These are phyloP conservation scores for Zophobas morio DNA, from an alignment of 1,140 invertebrate genomes.

Conservation along the genomic window DNA sequence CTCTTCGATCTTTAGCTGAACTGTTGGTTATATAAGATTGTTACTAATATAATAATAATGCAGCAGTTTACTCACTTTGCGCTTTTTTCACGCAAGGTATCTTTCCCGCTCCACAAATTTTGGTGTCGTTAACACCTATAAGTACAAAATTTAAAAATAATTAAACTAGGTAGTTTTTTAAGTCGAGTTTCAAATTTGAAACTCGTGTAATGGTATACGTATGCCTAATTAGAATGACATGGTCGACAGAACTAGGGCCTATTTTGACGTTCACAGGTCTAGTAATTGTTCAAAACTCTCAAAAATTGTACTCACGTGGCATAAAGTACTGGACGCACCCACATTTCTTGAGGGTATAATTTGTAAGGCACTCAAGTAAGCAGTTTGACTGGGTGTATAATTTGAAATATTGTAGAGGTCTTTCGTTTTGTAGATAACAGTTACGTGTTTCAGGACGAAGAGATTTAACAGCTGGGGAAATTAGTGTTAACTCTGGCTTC, in stretches of 20 bases:
- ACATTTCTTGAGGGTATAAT: constrained; percentile 78
- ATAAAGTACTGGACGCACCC: constrained; percentile 76
- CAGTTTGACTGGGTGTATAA: constrained; percentile 83
- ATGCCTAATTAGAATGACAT: no score
- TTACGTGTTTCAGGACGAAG: constrained; percentile 70
- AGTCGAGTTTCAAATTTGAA: no score
- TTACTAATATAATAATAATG: constrained; percentile 10
- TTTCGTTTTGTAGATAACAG: constrained; percentile 72
- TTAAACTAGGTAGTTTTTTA: no score
- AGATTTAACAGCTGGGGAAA: constrained; percentile 68
- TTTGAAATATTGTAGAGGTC: constrained; percentile 72
- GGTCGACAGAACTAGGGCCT: no score
- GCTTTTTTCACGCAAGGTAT: constrained; percentile 59
- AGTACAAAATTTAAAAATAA: no score
- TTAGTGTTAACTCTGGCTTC: constrained; percentile 57
- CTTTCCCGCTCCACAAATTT: no score
- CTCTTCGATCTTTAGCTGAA: not conserved
- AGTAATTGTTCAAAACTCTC: no score
- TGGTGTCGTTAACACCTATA: no score
- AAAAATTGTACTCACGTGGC: constrained; percentile 70
- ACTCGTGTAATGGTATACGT: no score
- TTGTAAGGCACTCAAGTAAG: constrained; percentile 80
- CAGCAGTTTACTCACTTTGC: constrained; percentile 51
- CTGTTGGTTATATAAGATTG: not conserved
- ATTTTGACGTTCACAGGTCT: no score